phyloP scores from a whole-genome alignment of 2,113 vertebrate species.

The Pterocles gutturalis region DNA sequence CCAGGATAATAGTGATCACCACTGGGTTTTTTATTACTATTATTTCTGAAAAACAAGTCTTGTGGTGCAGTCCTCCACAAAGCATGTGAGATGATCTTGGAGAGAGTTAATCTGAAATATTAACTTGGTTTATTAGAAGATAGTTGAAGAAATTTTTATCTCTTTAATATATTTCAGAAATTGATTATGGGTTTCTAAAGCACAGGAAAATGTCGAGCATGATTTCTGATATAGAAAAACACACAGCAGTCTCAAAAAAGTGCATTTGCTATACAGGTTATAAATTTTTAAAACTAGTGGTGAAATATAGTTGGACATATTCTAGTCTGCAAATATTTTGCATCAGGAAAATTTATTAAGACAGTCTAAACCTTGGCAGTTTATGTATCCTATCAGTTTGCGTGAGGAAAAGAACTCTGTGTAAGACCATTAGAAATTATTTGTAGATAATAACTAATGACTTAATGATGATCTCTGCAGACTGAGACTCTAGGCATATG shows the following conservation, averaged over 20 bases:
- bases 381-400: not conserved
- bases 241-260: not conserved
- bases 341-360: not conserved
- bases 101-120: not conserved
- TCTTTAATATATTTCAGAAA: not conserved
- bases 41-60: not conserved
- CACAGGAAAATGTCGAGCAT: not conserved
- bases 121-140: not conserved
- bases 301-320: not conserved
- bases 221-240: not conserved
- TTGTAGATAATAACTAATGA: not conserved
- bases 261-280: not conserved
- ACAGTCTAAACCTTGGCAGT: not conserved
- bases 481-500: not conserved
- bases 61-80: not conserved
- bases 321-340: not conserved
- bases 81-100: not conserved
- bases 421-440: not conserved
- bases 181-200: not conserved
- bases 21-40: not conserved
- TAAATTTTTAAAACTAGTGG: not conserved
- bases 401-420: not conserved
- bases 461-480: not conserved
- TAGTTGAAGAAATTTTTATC: not conserved
- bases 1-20: not conserved